A percentile compares a stretch with the other conserved stretches of the same genome.
phyloP scores from a whole-genome alignment of 2,888 invertebrate species.

The Parochlus steinenii region DNA sequence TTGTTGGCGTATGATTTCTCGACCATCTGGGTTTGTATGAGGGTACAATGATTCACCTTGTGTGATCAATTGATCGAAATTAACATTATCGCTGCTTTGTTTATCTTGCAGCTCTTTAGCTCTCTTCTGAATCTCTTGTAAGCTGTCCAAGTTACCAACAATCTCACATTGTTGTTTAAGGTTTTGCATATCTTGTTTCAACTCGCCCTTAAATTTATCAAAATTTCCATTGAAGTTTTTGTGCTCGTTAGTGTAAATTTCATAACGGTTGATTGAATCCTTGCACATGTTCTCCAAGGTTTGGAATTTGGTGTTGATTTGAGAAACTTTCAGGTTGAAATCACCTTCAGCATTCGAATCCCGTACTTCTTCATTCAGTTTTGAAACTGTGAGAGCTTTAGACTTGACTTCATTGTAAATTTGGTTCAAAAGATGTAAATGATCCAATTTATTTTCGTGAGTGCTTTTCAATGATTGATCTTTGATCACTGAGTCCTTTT shows the following conservation, averaged over 20 bases:
- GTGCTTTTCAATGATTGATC: conserved; percentile 79
- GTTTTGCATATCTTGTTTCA: conserved; percentile 23
- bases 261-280: conserved; percentile 69
- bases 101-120: conserved; percentile 64
- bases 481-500: conserved; percentile 69
- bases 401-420: conserved; percentile 52
- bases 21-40: conserved; percentile 86
- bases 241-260: conserved; percentile 74
- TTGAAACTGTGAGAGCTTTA: conserved; percentile 49
- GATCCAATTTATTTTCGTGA: conserved; percentile 61
- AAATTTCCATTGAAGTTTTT: conserved; percentile 60
- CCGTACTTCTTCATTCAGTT: conserved; percentile 49
- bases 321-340: conserved; percentile 53
- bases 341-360: conserved; percentile 60
- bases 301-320: conserved; percentile 65
- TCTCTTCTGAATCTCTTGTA: conserved; percentile 69
- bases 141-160: conserved; percentile 65
- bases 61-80: conserved; percentile 71
- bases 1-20: conserved; percentile 82
- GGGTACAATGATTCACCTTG: conserved; percentile 82
- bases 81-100: conserved; percentile 58
- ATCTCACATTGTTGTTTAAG: conserved; percentile 58
- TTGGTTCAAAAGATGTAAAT: conserved; percentile 57
- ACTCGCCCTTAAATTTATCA: conserved; percentile 50
- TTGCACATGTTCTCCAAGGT: conserved; percentile 63